Percentiles rank a stretch among this genome's conserved stretches.
Conservation (phyloP, 2,888 invertebrate genomes). For the Epinotia nisella region DNA sequence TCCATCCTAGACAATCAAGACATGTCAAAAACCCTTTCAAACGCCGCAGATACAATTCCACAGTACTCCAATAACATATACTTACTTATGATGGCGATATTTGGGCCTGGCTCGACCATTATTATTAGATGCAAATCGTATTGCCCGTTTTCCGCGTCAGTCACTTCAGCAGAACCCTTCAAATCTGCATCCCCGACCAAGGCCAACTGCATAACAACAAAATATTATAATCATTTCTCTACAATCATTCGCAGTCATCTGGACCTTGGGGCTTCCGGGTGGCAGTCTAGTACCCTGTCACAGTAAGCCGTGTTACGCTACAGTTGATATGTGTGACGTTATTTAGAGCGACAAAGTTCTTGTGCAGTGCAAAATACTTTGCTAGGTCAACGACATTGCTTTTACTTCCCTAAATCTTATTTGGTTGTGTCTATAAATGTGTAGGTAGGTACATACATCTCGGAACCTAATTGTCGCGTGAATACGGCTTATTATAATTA, state of each 20-base stretch:
- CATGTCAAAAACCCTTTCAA: too few relatives aligned
- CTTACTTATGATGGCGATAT: too few relatives aligned
- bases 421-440: neutral
- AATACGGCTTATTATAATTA: too few relatives aligned
- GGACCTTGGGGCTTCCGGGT: conserved; percentile 7
- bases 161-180: neutral
- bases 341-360: conserved; percentile 1
- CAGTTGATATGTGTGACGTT: neutral
- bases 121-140: too few relatives aligned
- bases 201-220: neutral
- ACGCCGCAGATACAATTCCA: too few relatives aligned
- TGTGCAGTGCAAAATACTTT: neutral
- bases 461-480: too few relatives aligned
- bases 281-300: neutral
- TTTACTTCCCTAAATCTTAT: conserved; percentile 17
- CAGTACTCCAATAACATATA: too few relatives aligned
- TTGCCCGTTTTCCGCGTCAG: too few relatives aligned
- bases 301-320: neutral
- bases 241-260: neutral
- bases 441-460: neutral
- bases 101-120: too few relatives aligned
- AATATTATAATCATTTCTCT: conserved; percentile 2
- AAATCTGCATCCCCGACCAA: neutral
- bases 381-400: conserved; percentile 8
- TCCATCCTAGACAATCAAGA: too few relatives aligned